phyloP scores from a whole-genome alignment of 2,113 vertebrate species.

The Chionis minor region DNA sequence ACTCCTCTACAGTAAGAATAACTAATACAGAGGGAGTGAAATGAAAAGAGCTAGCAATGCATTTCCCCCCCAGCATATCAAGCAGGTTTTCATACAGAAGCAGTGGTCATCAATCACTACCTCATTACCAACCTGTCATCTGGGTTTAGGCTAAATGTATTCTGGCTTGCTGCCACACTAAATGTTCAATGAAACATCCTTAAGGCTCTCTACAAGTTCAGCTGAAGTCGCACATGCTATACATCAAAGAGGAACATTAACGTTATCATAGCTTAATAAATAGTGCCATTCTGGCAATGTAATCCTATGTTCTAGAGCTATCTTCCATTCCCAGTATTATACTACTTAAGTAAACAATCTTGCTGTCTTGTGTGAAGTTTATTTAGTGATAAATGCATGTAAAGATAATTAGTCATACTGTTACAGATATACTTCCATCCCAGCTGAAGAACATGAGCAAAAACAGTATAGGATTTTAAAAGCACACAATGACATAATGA shows the following conservation, averaged over 20 bases:
- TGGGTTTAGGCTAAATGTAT: slow-evolving; percentile 85
- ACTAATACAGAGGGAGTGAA: slow-evolving; percentile 72
- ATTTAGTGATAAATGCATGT: slow-evolving; percentile 78
- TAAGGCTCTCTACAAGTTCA: slow-evolving; percentile 85
- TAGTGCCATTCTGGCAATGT: slow-evolving; percentile 76
- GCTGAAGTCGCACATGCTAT: slow-evolving; percentile 81
- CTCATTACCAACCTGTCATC: slow-evolving; percentile 87
- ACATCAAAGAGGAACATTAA: slow-evolving; percentile 84
- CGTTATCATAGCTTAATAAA: slow-evolving; percentile 84
- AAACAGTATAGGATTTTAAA: slow-evolving; percentile 48
- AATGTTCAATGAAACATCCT: slow-evolving; percentile 87
- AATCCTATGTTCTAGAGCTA: slow-evolving; percentile 77
- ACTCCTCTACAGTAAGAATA: slow-evolving; percentile 67
- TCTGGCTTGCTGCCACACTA: slow-evolving; percentile 86
- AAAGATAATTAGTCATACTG: slow-evolving; percentile 72
- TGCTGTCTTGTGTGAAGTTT: slow-evolving; percentile 81
- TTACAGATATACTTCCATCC: slow-evolving; percentile 16
- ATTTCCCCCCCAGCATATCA: slow-evolving; percentile 81
- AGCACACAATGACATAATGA: background rate
- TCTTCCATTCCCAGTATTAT: slow-evolving; percentile 77
- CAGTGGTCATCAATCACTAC: slow-evolving; percentile 87
- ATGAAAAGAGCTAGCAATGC: slow-evolving; percentile 77
- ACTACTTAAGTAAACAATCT: slow-evolving; percentile 83
- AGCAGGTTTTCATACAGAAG: slow-evolving; percentile 84
- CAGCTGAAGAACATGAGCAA: slow-evolving; percentile 10